Percentiles rank a stretch among this genome's conserved stretches.
These are phyloP conservation scores for Alaudala cheleensis DNA, from an alignment of 2,113 vertebrate species.

Conservation along the genomic window DNA sequence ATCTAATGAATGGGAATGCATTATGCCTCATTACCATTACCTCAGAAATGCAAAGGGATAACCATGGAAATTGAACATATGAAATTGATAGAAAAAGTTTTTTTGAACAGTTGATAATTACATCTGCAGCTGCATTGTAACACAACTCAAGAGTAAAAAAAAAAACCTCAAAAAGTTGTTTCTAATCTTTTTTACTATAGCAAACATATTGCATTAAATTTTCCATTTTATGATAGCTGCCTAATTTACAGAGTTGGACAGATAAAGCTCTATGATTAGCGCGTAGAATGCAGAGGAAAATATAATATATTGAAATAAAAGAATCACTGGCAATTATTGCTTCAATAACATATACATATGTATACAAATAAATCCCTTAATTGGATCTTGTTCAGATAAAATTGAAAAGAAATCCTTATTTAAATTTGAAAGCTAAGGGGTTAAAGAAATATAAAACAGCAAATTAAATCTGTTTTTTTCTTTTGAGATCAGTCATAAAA, in stretches of 20 bases:
- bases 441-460: background rate
- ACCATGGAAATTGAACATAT: background rate
- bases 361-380: background rate
- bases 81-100: background rate
- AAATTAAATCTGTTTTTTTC: background rate
- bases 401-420: background rate
- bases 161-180: background rate
- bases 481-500: background rate
- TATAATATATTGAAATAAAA: background rate
- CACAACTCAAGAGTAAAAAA: background rate
- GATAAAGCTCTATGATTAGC: background rate
- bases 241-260: background rate
- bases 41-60: background rate
- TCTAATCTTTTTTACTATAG: background rate
- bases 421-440: background rate
- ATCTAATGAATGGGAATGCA: background rate
- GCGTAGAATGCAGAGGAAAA: background rate
- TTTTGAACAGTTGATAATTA: background rate
- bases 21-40: background rate
- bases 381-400: background rate
- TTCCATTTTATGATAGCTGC: background rate
- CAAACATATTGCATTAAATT: background rate
- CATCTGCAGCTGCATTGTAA: background rate
- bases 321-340: background rate
- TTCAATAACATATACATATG: background rate